Conservation (phyloP, 2,113 vertebrate species). For the Anguilla japonica region DNA sequence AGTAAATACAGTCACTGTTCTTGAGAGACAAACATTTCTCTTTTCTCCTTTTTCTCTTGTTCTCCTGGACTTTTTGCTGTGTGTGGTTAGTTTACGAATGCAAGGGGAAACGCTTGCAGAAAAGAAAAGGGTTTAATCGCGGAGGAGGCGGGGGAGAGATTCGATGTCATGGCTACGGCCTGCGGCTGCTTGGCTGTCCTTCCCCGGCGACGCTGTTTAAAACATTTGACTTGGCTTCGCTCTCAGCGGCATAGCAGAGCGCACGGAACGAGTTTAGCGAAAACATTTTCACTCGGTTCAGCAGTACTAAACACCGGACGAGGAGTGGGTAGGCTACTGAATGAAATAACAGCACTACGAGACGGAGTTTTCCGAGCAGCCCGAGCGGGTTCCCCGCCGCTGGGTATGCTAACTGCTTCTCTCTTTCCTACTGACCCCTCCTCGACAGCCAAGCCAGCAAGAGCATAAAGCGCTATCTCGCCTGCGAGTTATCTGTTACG, state of each 20-base stretch:
- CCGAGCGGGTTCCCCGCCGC: too few species aligned
- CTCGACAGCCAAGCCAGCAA: too few species aligned
- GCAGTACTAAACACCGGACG: too few species aligned
- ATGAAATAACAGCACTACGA: background rate
- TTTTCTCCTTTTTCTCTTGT: background rate
- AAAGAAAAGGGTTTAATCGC: background rate
- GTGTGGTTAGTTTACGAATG: background rate
- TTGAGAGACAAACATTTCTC: background rate
- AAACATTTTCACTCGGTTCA: background rate
- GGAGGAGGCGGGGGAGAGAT: background rate
- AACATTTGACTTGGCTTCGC: slow-evolving; percentile 67
- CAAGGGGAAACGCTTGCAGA: background rate
- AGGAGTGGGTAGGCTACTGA: background rate
- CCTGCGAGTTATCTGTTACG: too few species aligned
- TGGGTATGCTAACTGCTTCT: too few species aligned
- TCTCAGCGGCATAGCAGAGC: background rate
- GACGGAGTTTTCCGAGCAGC: too few species aligned
- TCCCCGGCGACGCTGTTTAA: slow-evolving; percentile 61
- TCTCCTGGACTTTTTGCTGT: background rate
- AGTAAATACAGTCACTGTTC: background rate
- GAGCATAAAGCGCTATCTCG: too few species aligned
- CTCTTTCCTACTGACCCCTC: too few species aligned
- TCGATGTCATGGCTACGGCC: slow-evolving; percentile 26
- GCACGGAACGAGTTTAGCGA: slow-evolving; percentile 12
- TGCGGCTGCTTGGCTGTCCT: slow-evolving; percentile 21